A percentile compares a stretch with the other conserved stretches of the same genome.
Evolutionary conservation across 1,140 invertebrate genomes (phyloP).

Genomic region (Sinella curviseta): DNA sequence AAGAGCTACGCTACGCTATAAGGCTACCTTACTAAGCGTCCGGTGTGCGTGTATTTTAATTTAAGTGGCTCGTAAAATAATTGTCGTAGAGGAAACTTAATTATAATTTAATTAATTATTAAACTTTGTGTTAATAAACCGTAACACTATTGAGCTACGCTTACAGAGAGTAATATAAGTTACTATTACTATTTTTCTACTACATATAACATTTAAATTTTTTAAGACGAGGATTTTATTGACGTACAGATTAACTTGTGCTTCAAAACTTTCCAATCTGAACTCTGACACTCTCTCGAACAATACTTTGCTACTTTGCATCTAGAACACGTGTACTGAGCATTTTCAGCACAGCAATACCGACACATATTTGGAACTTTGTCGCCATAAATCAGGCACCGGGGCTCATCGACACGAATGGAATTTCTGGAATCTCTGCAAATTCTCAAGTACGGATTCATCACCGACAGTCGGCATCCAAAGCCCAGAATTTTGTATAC

Average conservation of each 20-base stretch:
- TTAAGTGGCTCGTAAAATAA: no score
- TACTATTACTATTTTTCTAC: no score
- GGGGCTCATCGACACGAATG: not conserved
- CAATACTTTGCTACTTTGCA: conserved; percentile 9
- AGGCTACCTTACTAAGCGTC: no score
- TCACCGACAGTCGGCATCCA: not conserved
- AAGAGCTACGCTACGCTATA: no score
- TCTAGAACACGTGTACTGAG: not conserved
- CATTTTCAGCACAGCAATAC: not conserved
- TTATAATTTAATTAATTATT: no score
- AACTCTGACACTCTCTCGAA: not conserved
- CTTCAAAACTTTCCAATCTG: not conserved
- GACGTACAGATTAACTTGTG: not conserved
- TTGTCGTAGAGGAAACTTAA: no score
- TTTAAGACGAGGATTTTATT: no score
- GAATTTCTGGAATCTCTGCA: not conserved
- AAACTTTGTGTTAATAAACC: no score
- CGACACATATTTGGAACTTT: not conserved
- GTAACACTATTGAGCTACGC: no score
- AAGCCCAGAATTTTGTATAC: not conserved
- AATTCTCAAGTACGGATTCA: not conserved
- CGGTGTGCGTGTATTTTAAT: no score
- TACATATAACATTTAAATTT: no score
- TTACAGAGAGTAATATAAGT: no score
- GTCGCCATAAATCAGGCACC: not conserved